Conservation (phyloP, 2,113 vertebrate genomes). For the Falcunculus frontatus region DNA sequence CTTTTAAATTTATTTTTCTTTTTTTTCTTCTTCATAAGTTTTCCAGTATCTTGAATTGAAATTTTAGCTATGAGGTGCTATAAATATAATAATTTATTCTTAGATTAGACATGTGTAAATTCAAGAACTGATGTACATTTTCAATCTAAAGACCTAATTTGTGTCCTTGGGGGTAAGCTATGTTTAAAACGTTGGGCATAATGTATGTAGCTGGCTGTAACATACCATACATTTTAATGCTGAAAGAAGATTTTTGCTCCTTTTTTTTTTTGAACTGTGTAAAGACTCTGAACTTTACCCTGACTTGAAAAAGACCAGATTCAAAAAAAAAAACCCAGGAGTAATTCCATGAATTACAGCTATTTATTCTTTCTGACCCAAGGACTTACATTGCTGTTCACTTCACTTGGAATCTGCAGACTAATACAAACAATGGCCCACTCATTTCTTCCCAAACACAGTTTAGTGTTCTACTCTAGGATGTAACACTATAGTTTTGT, state of each 20-base stretch:
- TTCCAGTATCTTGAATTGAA: not conserved
- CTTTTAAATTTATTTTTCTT: not conserved
- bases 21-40: not conserved
- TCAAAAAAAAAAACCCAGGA: not conserved
- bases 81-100: not conserved
- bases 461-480: not conserved
- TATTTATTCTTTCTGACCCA: not conserved
- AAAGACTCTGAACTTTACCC: not conserved
- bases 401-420: slow-evolving; percentile 3
- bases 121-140: not conserved
- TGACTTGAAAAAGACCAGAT: not conserved
- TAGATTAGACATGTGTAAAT: not conserved
- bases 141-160: not conserved
- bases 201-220: not conserved
- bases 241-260: not conserved
- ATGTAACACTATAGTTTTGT: not conserved
- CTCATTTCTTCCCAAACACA: slow-evolving; percentile 18
- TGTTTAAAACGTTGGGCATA: not conserved
- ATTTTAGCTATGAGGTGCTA: not conserved
- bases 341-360: slow-evolving; percentile 12
- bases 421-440: not conserved
- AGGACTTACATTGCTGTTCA: not conserved
- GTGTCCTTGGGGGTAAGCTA: not conserved
- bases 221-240: not conserved
- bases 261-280: not conserved